phyloP scores from a whole-genome alignment of 2,113 vertebrate genomes.

The Dasyornis broadbenti region DNA sequence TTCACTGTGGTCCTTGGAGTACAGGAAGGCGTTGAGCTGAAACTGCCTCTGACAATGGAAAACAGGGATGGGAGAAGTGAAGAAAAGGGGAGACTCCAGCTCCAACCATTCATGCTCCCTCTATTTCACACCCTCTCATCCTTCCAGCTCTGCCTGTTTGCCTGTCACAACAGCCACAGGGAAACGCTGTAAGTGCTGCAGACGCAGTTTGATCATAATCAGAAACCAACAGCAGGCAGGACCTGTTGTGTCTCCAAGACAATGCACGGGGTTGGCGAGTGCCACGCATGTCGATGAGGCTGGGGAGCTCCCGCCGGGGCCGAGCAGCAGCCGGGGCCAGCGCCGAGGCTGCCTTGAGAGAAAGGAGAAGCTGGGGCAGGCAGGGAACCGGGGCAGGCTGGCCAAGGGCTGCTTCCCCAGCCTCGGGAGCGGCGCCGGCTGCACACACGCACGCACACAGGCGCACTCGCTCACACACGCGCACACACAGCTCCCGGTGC shows the following conservation, averaged over 20 bases:
- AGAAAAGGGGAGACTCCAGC: conserved; percentile 27
- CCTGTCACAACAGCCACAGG: conserved; percentile 20
- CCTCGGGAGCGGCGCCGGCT: not conserved
- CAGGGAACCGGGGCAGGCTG: not conserved
- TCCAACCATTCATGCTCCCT: not conserved
- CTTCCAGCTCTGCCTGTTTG: conserved; percentile 28
- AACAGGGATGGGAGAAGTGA: not conserved
- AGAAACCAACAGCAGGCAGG: conserved; percentile 1
- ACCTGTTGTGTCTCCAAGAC: conserved; percentile 61
- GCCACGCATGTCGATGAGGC: conserved; percentile 33
- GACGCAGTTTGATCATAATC: not conserved
- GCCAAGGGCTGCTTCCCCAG: not conserved
- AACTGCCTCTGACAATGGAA: not conserved
- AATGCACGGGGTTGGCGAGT: not conserved
- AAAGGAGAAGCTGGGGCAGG: not conserved
- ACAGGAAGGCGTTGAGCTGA: not conserved
- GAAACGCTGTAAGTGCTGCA: not conserved
- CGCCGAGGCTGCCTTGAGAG: not conserved
- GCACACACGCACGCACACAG: not conserved
- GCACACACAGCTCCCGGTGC: conserved; percentile 10
- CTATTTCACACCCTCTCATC: not conserved
- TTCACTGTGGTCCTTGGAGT: not conserved
- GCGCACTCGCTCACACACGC: not conserved
- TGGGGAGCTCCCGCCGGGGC: not conserved
- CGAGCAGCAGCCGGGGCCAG: not conserved